Conservation (phyloP, 2,113 vertebrate genomes). For the Numenius arquata region DNA sequence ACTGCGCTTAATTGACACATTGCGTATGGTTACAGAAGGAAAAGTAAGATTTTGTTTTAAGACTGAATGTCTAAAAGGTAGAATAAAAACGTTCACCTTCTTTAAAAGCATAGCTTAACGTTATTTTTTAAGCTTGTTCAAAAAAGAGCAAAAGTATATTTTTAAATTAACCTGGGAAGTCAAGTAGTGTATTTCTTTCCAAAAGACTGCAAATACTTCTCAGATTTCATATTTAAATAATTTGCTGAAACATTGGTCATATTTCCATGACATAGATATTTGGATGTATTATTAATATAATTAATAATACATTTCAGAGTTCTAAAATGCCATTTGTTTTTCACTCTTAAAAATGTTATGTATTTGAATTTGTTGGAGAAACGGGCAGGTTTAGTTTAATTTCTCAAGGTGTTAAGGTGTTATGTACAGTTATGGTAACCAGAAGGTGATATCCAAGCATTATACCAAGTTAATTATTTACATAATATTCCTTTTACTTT, state of each 20-base stretch:
- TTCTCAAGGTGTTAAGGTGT: background rate
- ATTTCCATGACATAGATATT: background rate
- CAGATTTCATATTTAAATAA: background rate
- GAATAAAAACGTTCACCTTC: constrained; percentile 14
- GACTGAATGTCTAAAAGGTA: background rate
- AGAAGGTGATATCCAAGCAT: background rate
- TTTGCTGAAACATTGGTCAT: background rate
- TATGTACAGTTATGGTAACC: rapidly evolving
- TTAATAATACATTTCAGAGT: background rate
- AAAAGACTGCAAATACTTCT: background rate
- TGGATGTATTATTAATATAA: background rate
- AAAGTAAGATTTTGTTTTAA: constrained; percentile 82
- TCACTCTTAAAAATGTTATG: background rate
- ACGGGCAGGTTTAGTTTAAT: background rate
- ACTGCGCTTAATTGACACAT: constrained; percentile 92
- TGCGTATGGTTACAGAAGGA: constrained; percentile 95
- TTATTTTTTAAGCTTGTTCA: background rate
- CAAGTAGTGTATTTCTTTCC: background rate
- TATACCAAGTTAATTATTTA: background rate
- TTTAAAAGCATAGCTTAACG: background rate
- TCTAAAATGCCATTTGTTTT: background rate
- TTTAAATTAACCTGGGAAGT: background rate
- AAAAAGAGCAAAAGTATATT: background rate
- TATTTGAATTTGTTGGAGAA: background rate
- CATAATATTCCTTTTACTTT: background rate